Base-by-base conservation (phyloP, 1,140 invertebrate genomes). In the Oryzaephilus surinamensis region DNA sequence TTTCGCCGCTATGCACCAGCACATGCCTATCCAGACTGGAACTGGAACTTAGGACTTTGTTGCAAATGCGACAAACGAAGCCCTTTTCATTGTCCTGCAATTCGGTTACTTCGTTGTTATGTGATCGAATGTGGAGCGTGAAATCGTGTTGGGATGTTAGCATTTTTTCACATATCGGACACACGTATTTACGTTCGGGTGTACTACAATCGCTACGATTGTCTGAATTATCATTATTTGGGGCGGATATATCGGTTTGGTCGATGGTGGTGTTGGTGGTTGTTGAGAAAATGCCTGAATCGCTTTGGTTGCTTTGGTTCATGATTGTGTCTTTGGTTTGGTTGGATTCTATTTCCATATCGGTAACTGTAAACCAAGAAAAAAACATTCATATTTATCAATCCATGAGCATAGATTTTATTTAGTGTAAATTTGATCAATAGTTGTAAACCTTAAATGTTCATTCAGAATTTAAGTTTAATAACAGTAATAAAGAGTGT, bases 21-120 rank as follows among this genome's bases (percentile, higher is more conserved):
- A 82, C 73, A 63, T 87, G 82, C 1, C 81, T 67, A 50, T 85
- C 81, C 47, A 84, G 57, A 23, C 83, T 87, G 41, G 78, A 83
- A 31, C 80, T 76, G 1, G 84, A 88, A 50, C 80, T 83, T 3
- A 88, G 62, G 39, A 70, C 66, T 60, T 70, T 72, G 18, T 51
- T 62, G 55, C 70, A 72, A 29, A 72, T 71, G 27, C 62, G 56
- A 46, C 70, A 72, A 21, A 59, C 64, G 53, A 64, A 72, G 32
- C 63, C 65, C 35, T 69, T 67, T n/a, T 64, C 61, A 27, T 64
- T 65, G 23, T 66, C 62, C 2, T 24, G 10, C 3, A 24, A 24
- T 24, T 24, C 23, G 10, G 58, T 51, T 23, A 45, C 48, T 31
- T 66, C 62, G 48, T 70, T 70, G 50, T 77, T 78, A 59, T 79